A percentile compares a stretch with the other conserved stretches of the same genome.
These are phyloP conservation scores for Phylloscopus trochilus DNA, from an alignment of 2,113 vertebrate genomes.

Conservation along the genomic window DNA sequence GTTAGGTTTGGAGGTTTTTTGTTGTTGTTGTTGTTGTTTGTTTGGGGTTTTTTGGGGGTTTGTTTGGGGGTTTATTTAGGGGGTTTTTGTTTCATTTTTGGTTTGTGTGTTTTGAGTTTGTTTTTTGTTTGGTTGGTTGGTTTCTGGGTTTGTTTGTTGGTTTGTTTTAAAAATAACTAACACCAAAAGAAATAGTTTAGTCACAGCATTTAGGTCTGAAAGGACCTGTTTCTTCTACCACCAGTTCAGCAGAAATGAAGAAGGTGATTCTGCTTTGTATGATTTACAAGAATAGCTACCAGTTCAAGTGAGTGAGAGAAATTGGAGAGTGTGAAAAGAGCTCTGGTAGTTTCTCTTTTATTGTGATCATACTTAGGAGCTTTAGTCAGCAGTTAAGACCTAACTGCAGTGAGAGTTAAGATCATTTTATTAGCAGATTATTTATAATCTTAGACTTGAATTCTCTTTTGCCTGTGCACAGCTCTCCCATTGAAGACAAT, in stretches of 20 bases:
- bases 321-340: not conserved
- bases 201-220: not conserved
- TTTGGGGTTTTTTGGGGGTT: fast-evolving
- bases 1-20: not conserved
- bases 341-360: not conserved
- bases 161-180: not conserved
- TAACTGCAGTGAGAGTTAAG: not conserved
- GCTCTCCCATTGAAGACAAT: not conserved
- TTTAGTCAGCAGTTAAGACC: not conserved
- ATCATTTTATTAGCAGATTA: not conserved
- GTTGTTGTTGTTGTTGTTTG: not conserved
- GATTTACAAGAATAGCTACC: not conserved
- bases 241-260: not conserved
- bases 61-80: not conserved
- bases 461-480: not conserved
- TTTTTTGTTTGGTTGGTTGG: not conserved
- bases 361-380: not conserved
- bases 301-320: not conserved
- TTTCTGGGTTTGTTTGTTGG: not conserved
- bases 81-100: not conserved
- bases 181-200: not conserved
- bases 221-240: not conserved
- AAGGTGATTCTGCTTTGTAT: not conserved
- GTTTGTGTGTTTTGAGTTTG: not conserved
- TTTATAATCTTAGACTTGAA: not conserved